These are phyloP conservation scores for Dasyornis broadbenti DNA, from an alignment of 2,113 vertebrate species.

Conservation along the genomic window DNA sequence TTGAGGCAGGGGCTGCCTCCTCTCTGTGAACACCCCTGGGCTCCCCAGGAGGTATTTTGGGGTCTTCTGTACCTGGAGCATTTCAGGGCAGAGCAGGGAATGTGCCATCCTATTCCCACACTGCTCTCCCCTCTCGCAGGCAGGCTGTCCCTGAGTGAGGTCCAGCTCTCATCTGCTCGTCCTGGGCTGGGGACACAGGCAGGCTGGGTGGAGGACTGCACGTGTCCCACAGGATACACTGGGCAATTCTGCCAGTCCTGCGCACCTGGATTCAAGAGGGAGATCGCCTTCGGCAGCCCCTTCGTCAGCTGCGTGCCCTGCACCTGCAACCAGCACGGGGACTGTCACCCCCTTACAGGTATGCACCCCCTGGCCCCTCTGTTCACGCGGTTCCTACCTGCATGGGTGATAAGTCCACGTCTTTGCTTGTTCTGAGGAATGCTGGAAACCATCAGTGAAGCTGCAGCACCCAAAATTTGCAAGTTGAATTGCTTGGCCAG, in stretches of 20 bases:
- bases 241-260: slow-evolving; percentile 89
- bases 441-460: background rate
- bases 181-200: slow-evolving; percentile 8
- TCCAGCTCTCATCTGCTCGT: slow-evolving; percentile 77
- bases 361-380: fast-evolving
- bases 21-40: background rate
- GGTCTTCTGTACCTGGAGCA: background rate
- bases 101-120: background rate
- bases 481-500: background rate
- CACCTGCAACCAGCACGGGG: slow-evolving; percentile 85
- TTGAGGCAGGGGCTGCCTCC: background rate
- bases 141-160: slow-evolving; percentile 71
- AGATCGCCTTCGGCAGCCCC: slow-evolving; percentile 62
- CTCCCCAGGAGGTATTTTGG: background rate
- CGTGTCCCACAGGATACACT: slow-evolving; percentile 77
- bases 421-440: background rate
- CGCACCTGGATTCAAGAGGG: slow-evolving; percentile 78
- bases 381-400: fast-evolving
- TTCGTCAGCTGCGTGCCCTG: slow-evolving; percentile 82
- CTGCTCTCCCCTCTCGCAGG: slow-evolving; percentile 52
- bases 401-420: fast-evolving
- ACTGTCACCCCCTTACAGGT: slow-evolving; percentile 87
- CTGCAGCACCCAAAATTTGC: background rate
- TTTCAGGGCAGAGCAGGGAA: background rate
- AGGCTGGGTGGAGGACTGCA: slow-evolving; percentile 86